phyloP scores from a whole-genome alignment of 1,140 invertebrate genomes.

The Cydia fagiglandana region DNA sequence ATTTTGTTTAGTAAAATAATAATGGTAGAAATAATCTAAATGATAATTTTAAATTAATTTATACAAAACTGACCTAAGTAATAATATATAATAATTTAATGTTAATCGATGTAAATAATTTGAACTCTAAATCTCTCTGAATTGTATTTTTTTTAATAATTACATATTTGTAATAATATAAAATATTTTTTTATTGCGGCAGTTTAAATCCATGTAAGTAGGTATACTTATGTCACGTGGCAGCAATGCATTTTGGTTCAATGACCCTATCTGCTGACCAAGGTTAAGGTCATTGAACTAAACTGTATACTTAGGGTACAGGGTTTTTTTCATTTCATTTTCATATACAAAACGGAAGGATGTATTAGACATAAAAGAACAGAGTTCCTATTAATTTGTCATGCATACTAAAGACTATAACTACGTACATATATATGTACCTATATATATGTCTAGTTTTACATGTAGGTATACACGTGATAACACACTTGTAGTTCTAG shows the following conservation, averaged over 20 bases:
- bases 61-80: neutral
- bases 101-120: neutral
- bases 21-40: neutral
- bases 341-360: neutral
- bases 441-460: too few relatives aligned
- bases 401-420: too few relatives aligned
- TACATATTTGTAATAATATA: too few relatives aligned
- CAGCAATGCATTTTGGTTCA: neutral
- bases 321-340: neutral
- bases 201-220: neutral
- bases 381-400: neutral
- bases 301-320: neutral
- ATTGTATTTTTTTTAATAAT: too few relatives aligned
- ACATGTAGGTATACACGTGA: too few relatives aligned
- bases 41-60: neutral
- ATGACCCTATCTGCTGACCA: neutral
- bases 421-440: too few relatives aligned
- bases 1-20: slow-evolving; percentile 20
- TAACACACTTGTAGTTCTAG: too few relatives aligned
- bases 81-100: neutral
- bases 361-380: neutral
- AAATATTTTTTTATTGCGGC: too few relatives aligned
- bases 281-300: neutral
- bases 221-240: neutral
- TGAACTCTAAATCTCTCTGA: too few relatives aligned